Base-by-base conservation (phyloP, 2,797 vertebrate species). In the Crax fasciolata region DNA sequence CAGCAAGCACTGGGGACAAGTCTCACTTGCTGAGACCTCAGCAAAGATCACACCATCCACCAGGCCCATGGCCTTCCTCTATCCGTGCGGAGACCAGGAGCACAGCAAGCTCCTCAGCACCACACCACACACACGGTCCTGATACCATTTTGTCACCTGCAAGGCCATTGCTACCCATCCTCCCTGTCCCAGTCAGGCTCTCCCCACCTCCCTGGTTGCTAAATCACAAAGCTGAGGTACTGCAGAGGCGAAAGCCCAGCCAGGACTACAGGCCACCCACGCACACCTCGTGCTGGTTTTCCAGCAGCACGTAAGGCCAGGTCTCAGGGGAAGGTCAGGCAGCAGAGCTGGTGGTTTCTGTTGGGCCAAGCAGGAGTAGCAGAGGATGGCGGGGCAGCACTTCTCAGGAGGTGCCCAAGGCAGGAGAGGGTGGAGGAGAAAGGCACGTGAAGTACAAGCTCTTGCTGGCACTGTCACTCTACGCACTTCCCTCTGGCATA, bases 31-130 rank as follows among this genome's bases (percentile, higher is more conserved):
- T 67, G 10, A 43, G 1, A 13, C 25, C 57, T 84, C 20, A 65
- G 63, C 20, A 32, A 65, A 46, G 30, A 65, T 41, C 62, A 24
- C 44, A 44, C 62, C 9, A 16, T 39, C 35, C 61, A 62, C n/a
- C 38, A 32, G 39, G 38, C 10, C 54, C 67, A 32, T 0, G 1
- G 48, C 21, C 38, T 23, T 67, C 32, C 51, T 84, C n/a, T 67
- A 71, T 11, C 35, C 58, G 46, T 0, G 1, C 23, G 49, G 25
- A 80, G 30, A 44, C 51, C 1, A 0, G 24, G 55, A 0, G n/a
- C 3, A 1, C 62, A 41, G 43, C 1, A 0, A 74, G 55, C 9
- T 59, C 51, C 43, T 62, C 19, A 4, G 75, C 58, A 63, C 44
- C 46, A 66, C 27, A 20, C 30, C 0, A 1, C 35, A 11, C 10